Base-by-base conservation (phyloP, 1,140 invertebrate species). In the Frieseomelitta varia region DNA sequence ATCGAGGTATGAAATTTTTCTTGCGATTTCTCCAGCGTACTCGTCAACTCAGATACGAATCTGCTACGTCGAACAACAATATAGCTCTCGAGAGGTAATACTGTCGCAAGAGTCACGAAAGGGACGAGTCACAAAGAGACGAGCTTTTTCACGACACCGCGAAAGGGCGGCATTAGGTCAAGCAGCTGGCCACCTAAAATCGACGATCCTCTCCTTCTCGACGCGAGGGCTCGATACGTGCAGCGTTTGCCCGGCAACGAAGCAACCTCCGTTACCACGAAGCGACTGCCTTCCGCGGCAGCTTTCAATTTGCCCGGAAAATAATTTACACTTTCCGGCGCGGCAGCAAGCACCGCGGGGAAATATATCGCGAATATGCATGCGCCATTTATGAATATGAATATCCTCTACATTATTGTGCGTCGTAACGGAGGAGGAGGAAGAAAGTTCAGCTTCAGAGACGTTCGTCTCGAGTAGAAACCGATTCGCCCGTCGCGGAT, bases 361-460 rank as follows among this genome's bases (percentile, higher is more conserved):
- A 87, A 89, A 90, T 90, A 85, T 89, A 90, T 90, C 74, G 81
- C 80, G 88, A 90, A 89, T 90, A 90, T 90, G 87, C 81, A 90
- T 90, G 87, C 81, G 69, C 73, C 67, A 74, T 86, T 88, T 87
- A 90, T 90, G 87, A 90, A 90, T 90, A 90, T 89, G 88, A 90
- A 90, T 90, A 89, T 69, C 75, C 4, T 68, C 65, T 72, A 81
- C 87, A 87, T 90, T 87, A 90, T 89, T 85, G 89, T 81, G 87
- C 81, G 72, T n/a, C 27, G 63, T n/a, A 51, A 61, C 24, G 24
- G 0, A 47, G 39, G 39, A 8, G 8, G 39, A 10, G 47, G 77
- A 67, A 75, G 85, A 75, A 89, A 89, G 81, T 89, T 89, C 61
- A 65, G 34, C n/a, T 21, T 27, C 24, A 69, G 56, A 47, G 39